These are phyloP conservation scores for Campoletis sonorensis DNA, from an alignment of 1,140 invertebrate species.

Conservation along the genomic window DNA sequence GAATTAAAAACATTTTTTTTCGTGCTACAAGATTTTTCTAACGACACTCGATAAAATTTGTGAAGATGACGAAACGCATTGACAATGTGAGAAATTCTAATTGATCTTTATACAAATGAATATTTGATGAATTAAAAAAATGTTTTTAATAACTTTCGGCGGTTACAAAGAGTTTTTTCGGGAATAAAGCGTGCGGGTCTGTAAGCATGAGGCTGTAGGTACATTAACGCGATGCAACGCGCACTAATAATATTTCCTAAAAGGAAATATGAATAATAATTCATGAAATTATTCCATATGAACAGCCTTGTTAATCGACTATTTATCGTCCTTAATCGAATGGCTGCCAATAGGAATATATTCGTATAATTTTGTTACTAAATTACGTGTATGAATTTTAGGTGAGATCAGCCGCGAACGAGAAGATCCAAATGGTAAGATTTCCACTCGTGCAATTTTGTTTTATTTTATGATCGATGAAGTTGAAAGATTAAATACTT, in stretches of 20 bases:
- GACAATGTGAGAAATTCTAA: not conserved
- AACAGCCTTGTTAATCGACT: slow-evolving; percentile 47
- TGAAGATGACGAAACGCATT: too few species aligned
- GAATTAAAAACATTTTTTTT: not conserved
- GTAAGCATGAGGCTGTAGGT: slow-evolving; percentile 73
- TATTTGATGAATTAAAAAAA: not conserved
- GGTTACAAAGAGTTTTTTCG: not conserved
- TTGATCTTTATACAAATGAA: not conserved
- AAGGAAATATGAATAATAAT: slow-evolving; percentile 59
- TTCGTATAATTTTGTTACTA: slow-evolving; percentile 54
- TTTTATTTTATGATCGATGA: not conserved
- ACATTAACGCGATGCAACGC: slow-evolving; percentile 64
- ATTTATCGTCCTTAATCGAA: slow-evolving; percentile 58
- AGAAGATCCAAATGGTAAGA: slow-evolving; percentile 79
- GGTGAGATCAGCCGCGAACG: slow-evolving; percentile 79
- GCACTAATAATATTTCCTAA: slow-evolving; percentile 50
- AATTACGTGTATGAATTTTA: slow-evolving; percentile 72
- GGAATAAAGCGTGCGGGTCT: slow-evolving; percentile 60
- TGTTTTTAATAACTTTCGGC: not conserved
- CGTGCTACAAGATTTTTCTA: not conserved
- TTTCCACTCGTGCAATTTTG: not conserved
- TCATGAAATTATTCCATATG: not conserved
- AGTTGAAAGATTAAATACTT: too few species aligned
- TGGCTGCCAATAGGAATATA: slow-evolving; percentile 29
- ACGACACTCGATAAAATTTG: too few species aligned